Conservation (phyloP, 2,888 invertebrate species). For the Gymnoscelis rufifasciata region DNA sequence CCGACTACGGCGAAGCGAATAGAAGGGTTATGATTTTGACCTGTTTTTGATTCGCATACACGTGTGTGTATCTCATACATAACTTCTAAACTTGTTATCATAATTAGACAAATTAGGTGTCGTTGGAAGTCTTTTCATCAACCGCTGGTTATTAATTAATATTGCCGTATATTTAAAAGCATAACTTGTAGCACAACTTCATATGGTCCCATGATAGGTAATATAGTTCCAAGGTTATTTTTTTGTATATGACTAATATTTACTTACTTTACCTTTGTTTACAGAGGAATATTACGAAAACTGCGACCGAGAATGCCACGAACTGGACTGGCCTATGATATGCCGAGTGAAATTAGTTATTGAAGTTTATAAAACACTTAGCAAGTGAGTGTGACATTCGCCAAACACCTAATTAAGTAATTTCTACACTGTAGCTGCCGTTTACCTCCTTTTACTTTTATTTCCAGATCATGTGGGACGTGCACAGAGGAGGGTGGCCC, state of each 20-base stretch:
- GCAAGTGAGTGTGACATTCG: slow-evolving; percentile 75
- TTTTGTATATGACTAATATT: background rate
- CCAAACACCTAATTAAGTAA: background rate
- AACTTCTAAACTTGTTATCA: too few species aligned
- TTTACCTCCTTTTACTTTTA: background rate
- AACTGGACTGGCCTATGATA: slow-evolving; percentile 87
- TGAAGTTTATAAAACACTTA: slow-evolving; percentile 84
- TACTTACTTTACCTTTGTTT: slow-evolving; percentile 45
- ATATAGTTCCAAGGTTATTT: slow-evolving; percentile 9
- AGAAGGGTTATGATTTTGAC: too few species aligned
- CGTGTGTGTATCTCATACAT: too few species aligned
- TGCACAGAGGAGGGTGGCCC: slow-evolving; percentile 80
- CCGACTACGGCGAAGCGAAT: too few species aligned
- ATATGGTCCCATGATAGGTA: too few species aligned
- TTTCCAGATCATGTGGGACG: slow-evolving; percentile 80
- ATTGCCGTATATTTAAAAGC: background rate
- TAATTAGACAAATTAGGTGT: too few species aligned
- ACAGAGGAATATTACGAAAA: slow-evolving; percentile 85
- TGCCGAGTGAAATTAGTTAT: slow-evolving; percentile 86
- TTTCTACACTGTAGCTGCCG: background rate
- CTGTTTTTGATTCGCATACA: too few species aligned
- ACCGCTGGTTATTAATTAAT: too few species aligned
- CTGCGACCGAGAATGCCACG: slow-evolving; percentile 88
- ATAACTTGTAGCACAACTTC: background rate
- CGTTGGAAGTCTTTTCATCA: too few species aligned